Conservation (phyloP, 2,888 invertebrate species). For the Eupithecia abbreviata region DNA sequence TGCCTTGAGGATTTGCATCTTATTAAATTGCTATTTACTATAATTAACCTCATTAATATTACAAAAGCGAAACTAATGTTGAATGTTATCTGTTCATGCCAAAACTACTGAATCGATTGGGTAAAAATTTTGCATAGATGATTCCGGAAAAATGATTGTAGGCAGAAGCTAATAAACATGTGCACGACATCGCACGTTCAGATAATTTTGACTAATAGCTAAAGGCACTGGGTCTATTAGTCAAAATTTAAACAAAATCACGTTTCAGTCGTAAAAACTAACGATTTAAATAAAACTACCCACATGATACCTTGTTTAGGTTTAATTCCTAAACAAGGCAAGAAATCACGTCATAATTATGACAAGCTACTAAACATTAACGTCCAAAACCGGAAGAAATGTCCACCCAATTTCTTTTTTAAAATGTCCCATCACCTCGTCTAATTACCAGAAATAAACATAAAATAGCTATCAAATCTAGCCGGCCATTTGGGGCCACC, state of each 20-base stretch:
- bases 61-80: background rate
- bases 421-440: conserved; percentile 23
- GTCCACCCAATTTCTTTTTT: conserved; percentile 13
- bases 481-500: conserved; percentile 27
- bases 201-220: background rate
- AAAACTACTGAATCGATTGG: background rate
- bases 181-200: background rate
- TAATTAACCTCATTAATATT: background rate
- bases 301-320: background rate
- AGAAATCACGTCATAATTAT: conserved; percentile 13
- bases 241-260: background rate
- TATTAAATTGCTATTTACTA: background rate
- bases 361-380: conserved; percentile 8
- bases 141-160: no score
- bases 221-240: no score
- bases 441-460: conserved; percentile 32
- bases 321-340: background rate
- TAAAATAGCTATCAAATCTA: conserved; percentile 31
- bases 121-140: background rate
- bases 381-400: conserved; percentile 22
- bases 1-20: background rate
- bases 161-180: background rate
- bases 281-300: background rate
- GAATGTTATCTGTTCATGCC: background rate
- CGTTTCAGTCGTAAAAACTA: background rate